Evolutionary conservation across 30 jellyfish, hydroid and myxozoan genomes (phyloP).

Genomic region (Aurelia sp.): DNA sequence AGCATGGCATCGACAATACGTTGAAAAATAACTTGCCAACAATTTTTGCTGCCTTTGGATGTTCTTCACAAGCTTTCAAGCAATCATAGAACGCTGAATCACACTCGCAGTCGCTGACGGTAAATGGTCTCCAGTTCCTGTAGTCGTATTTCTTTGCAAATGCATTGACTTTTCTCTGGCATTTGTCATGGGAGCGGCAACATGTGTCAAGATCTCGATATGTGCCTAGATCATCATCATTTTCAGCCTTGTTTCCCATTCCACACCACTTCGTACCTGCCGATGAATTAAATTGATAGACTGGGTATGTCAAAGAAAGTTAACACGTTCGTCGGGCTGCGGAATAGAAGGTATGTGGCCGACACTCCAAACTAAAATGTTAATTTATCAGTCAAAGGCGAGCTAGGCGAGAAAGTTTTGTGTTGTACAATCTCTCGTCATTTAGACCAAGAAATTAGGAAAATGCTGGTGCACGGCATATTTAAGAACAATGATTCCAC

Average conservation of each 20-base stretch:
- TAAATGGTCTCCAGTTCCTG: conserved; percentile 8
- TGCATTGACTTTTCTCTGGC: conserved; percentile 9
- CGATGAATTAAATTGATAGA: too few species aligned
- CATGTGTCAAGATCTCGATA: conserved; percentile 12
- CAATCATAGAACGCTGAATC: conserved; percentile 11
- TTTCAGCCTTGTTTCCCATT: conserved; percentile 23
- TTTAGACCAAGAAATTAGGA: too few species aligned
- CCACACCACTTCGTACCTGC: conserved; percentile 45
- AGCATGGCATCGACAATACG: conserved; percentile 11
- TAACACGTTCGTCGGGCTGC: too few species aligned
- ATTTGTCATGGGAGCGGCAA: conserved; percentile 29
- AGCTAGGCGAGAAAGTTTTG: too few species aligned
- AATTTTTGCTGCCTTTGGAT: background rate
- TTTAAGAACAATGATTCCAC: too few species aligned
- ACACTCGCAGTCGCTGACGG: conserved; percentile 35
- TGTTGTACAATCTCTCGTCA: too few species aligned
- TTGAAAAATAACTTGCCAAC: conserved; percentile 18
- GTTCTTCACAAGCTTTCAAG: conserved; percentile 3
- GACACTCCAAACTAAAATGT: too few species aligned
- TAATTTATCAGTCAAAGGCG: too few species aligned
- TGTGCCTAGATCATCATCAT: conserved; percentile 21
- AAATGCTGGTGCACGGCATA: too few species aligned
- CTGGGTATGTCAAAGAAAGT: too few species aligned
- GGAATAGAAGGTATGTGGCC: too few species aligned
- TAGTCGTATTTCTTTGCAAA: conserved; percentile 4